A percentile compares a stretch with the other conserved stretches of the same genome.
Evolutionary conservation across 1,140 invertebrate species (phyloP).

Genomic region (Venturia canescens): DNA sequence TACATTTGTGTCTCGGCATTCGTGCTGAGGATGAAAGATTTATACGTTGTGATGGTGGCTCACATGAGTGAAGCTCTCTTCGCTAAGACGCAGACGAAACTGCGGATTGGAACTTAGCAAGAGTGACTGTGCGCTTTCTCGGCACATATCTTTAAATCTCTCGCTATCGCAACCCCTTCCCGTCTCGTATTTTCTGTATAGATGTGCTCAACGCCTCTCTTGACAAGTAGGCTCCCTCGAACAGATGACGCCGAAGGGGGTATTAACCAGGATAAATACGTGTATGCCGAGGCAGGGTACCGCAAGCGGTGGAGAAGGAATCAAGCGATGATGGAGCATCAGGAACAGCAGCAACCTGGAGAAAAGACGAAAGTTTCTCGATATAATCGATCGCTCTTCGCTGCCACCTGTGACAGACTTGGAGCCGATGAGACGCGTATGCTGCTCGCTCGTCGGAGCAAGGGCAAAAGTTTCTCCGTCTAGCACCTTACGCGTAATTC

Average conservation of each 20-base stretch:
- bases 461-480: constrained; percentile 3
- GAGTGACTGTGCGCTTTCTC: constrained; percentile 40
- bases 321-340: constrained; percentile 36
- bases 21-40: neutral
- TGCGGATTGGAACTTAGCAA: constrained; percentile 23
- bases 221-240: constrained; percentile 44
- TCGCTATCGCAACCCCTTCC: constrained; percentile 16
- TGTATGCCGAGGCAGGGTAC: constrained; percentile 11
- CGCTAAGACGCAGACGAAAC: neutral
- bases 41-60: neutral
- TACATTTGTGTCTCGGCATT: neutral
- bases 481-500: neutral
- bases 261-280: constrained; percentile 1
- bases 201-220: constrained; percentile 33
- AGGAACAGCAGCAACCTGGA: neutral
- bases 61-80: constrained; percentile 19
- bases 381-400: constrained; percentile 42
- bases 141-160: neutral
- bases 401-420: constrained; percentile 21
- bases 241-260: constrained; percentile 38
- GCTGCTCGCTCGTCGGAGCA: neutral
- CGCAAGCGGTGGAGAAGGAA: constrained; percentile 25
- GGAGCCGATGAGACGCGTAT: neutral
- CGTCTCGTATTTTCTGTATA: neutral
- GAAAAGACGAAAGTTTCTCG: constrained; percentile 11